Conservation (phyloP, 1,140 invertebrate genomes). For the Pogonomyrmex barbatus region DNA sequence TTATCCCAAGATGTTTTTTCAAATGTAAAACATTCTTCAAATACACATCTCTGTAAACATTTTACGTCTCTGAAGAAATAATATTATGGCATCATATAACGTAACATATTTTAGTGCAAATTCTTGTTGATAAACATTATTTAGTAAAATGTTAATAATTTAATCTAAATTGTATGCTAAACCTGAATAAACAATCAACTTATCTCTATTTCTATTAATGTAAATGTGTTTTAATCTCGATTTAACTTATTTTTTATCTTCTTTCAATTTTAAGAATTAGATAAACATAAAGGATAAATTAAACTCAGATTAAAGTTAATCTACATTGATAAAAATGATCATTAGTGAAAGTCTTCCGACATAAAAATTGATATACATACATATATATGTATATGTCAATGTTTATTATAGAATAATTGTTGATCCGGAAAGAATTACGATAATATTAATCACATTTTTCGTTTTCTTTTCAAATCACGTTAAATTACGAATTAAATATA, state of each 20-base stretch:
- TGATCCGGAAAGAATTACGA: background rate
- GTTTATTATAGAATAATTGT: background rate
- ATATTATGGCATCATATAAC: conserved; percentile 14
- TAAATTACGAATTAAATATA: conserved; percentile 2
- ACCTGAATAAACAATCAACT: background rate
- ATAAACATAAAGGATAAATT: no score
- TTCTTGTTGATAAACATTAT: conserved; percentile 15
- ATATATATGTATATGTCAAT: no score
- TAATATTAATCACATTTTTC: background rate
- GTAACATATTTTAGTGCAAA: conserved; percentile 2
- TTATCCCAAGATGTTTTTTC: background rate
- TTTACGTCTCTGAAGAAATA: background rate
- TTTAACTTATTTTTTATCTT: no score
- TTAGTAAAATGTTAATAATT: background rate
- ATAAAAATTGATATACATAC: background rate
- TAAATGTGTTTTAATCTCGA: no score
- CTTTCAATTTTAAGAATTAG: no score
- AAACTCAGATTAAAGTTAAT: no score
- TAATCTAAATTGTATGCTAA: conserved; percentile 36
- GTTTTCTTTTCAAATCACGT: background rate
- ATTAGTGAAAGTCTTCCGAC: background rate
- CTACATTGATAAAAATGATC: no score
- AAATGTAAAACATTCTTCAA: conserved; percentile 12
- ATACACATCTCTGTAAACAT: background rate
- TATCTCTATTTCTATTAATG: background rate